These are phyloP conservation scores for Scolopax mira DNA, from an alignment of 2,113 vertebrate species.

Conservation along the genomic window DNA sequence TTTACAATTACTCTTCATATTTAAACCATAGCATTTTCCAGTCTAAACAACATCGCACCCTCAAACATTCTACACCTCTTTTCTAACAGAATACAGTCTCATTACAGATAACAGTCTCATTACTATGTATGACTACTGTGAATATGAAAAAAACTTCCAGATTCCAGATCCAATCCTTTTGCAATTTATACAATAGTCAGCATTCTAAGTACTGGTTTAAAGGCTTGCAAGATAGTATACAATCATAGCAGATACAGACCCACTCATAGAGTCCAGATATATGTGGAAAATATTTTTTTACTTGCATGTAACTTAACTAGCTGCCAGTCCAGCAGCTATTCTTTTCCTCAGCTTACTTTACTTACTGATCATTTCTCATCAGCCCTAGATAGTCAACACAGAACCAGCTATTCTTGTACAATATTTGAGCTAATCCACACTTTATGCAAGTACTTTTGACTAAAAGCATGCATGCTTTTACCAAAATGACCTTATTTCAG, in stretches of 20 bases:
- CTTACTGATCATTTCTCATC: not conserved
- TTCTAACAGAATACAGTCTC: not conserved
- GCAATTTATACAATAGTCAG: not conserved
- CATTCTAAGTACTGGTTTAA: not conserved
- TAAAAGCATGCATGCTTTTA: not conserved
- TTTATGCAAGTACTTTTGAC: not conserved
- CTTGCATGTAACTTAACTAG: not conserved
- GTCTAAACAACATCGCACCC: not conserved
- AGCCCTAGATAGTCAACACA: not conserved
- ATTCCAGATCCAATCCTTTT: not conserved
- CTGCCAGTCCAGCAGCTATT: not conserved
- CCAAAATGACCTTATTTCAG: not conserved
- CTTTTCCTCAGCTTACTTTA: not conserved
- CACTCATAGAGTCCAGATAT: not conserved
- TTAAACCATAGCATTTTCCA: not conserved
- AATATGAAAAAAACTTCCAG: not conserved
- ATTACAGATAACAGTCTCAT: slow-evolving; percentile 13
- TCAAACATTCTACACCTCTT: not conserved
- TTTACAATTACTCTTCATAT: slow-evolving; percentile 30
- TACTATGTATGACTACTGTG: not conserved
- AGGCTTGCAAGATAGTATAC: not conserved
- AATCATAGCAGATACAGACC: not conserved
- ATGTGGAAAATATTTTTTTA: not conserved
- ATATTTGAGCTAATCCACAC: not conserved
- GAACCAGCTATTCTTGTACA: not conserved